These are phyloP conservation scores for Eupithecia vulgata DNA, from an alignment of 2,888 invertebrate species.

Conservation along the genomic window DNA sequence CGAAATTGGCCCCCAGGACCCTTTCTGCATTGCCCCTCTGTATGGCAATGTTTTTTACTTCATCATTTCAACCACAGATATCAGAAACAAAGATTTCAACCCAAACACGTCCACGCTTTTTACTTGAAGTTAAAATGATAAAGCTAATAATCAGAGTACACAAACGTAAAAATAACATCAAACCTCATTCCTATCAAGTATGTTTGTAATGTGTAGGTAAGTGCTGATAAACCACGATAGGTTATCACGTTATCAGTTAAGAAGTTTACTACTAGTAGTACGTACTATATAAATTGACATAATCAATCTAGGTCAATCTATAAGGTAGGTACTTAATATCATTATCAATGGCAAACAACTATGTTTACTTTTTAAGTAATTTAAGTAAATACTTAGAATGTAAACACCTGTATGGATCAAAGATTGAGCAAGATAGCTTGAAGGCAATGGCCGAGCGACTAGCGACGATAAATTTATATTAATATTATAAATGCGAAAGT, in stretches of 20 bases:
- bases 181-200: constrained; percentile 9
- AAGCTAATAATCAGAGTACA: not conserved
- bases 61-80: too few species aligned
- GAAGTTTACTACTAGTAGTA: constrained; percentile 57
- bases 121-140: not conserved
- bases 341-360: constrained; percentile 57
- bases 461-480: not conserved
- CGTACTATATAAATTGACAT: constrained; percentile 55
- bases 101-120: too few species aligned
- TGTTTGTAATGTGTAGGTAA: constrained; percentile 40
- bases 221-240: constrained; percentile 49
- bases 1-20: too few species aligned
- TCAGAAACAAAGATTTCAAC: too few species aligned
- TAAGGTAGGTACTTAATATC: constrained; percentile 51
- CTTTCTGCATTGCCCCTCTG: too few species aligned
- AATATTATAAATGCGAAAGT: too few species aligned
- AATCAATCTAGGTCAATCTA: constrained; percentile 76
- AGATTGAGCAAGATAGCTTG: constrained; percentile 27
- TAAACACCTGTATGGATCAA: constrained; percentile 43
- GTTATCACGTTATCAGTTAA: constrained; percentile 54
- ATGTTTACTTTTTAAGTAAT: constrained; percentile 49
- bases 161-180: constrained; percentile 5
- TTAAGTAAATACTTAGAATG: constrained; percentile 48
- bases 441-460: constrained; percentile 12
- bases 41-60: too few species aligned